A percentile compares a stretch with the other conserved stretches of the same genome.
Evolutionary conservation across 1,140 invertebrate genomes (phyloP).

Genomic region (Drosophila melanogaster): Release_6_plus_ISO1_MT NT_037436.4:2998501-2999000

Average conservation of each 20-base stretch:
- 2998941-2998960: conserved; percentile 1
- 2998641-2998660: conserved; percentile 47
- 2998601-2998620: conserved; percentile 15
- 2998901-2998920: neutral
- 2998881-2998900: conserved; percentile 13
- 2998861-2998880: conserved; percentile 21
- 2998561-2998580: conserved; percentile 24
- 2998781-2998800: conserved; percentile 51
- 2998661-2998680: conserved; percentile 51
- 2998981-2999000: conserved; percentile 2
- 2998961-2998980: neutral
- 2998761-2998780: neutral
- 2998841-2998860: conserved; percentile 20
- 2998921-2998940: conserved; percentile 19
- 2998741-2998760: conserved; percentile 24
- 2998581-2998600: conserved; percentile 20
- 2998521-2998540: conserved; percentile 32
- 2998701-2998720: conserved; percentile 21
- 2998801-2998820: conserved; percentile 48
- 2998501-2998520: conserved; percentile 58
- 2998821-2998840: conserved; percentile 12
- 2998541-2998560: conserved; percentile 16
- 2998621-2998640: conserved; percentile 25
- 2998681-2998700: conserved; percentile 14
- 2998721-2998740: conserved; percentile 68